Percentiles rank a stretch among this genome's conserved stretches.
Evolutionary conservation across 1,140 invertebrate genomes (phyloP).

Genomic region (Chelonus insularis): DNA sequence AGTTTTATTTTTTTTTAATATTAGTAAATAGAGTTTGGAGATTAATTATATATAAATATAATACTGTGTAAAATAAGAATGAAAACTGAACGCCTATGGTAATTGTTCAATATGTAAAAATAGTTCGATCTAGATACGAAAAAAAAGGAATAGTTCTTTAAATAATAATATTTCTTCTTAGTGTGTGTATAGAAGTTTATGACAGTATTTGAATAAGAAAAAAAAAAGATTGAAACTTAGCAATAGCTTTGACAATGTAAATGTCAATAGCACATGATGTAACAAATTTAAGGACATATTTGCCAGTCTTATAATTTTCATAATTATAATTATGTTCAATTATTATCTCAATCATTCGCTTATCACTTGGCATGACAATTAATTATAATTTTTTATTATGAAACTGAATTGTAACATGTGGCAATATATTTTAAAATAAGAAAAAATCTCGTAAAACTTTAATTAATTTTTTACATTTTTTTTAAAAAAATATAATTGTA

Average conservation of each 20-base stretch:
- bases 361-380: not conserved
- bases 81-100: constrained; percentile 17
- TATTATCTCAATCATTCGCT: constrained; percentile 10
- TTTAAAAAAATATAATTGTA: not conserved
- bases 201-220: constrained; percentile 19
- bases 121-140: constrained; percentile 3
- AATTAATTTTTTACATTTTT: not conserved
- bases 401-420: constrained; percentile 8
- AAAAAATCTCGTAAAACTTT: not conserved
- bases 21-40: not conserved
- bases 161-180: not conserved
- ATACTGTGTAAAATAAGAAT: constrained; percentile 25
- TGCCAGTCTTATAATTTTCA: constrained; percentile 1
- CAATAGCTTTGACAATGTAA: not conserved
- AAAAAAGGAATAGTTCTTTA: not conserved
- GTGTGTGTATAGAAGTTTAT: constrained; percentile 29
- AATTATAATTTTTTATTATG: constrained; percentile 6
- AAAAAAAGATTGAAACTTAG: not conserved
- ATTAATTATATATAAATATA: constrained; percentile 14
- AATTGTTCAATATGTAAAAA: constrained; percentile 33
- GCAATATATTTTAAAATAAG: constrained; percentile 14
- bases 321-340: not conserved
- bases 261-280: not conserved
- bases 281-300: not conserved
- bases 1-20: constrained; percentile 18